Evolutionary conservation across 2,797 vertebrate species (phyloP).

Genomic region (Sebastes cheni): DNA sequence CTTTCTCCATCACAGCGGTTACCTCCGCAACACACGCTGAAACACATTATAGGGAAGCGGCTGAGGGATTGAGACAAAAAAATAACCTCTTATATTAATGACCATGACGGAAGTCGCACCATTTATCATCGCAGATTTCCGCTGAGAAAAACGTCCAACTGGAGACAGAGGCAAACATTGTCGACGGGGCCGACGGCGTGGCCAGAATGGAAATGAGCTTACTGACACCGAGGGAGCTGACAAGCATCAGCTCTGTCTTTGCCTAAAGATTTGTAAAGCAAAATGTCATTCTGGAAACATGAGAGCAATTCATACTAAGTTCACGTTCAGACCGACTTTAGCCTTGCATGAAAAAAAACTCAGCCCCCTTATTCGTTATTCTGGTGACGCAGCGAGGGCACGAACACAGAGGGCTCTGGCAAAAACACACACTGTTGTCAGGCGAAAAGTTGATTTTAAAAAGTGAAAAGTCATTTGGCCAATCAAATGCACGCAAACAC

Average conservation of each 20-base stretch:
- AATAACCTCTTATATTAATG: slow-evolving; percentile 26
- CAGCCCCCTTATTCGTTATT: not conserved
- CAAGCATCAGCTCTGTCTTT: slow-evolving; percentile 1
- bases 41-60: slow-evolving; percentile 37
- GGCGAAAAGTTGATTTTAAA: not conserved
- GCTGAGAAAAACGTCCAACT: not conserved
- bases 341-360: not conserved
- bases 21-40: slow-evolving; percentile 22
- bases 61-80: slow-evolving; percentile 41
- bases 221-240: not conserved
- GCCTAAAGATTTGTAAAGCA: slow-evolving; percentile 9
- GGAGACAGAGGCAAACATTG: slow-evolving; percentile 25
- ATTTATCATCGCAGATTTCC: slow-evolving; percentile 26
- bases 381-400: too few species aligned
- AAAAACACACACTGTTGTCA: not conserved
- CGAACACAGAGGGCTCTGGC: not conserved
- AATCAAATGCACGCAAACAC: not conserved
- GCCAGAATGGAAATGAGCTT: slow-evolving; percentile 49
- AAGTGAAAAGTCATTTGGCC: not conserved
- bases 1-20: slow-evolving; percentile 65
- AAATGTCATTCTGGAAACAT: slow-evolving; percentile 1
- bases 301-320: not conserved
- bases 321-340: not conserved
- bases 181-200: not conserved
- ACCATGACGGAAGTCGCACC: not conserved